Conservation (phyloP, 1,140 invertebrate species). For the Paralvinella palmiformis region DNA sequence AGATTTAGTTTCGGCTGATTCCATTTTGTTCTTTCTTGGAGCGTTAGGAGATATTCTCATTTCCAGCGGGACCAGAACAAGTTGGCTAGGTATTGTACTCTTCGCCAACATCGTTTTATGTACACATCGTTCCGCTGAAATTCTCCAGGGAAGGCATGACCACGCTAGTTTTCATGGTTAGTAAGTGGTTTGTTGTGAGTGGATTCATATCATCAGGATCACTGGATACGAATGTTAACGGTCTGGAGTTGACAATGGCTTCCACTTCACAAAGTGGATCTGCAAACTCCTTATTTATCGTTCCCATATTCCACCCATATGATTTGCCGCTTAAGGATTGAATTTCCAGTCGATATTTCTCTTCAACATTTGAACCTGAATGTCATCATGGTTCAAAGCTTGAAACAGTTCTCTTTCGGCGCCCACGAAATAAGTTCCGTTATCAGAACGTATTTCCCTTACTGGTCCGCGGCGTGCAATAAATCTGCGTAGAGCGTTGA, state of each 20-base stretch:
- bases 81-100: constrained; percentile 27
- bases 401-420: constrained; percentile 16
- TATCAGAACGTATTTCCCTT: constrained; percentile 37
- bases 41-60: constrained; percentile 19
- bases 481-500: constrained; percentile 44
- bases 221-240: not conserved
- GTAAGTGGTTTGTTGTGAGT: not conserved
- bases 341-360: constrained; percentile 4
- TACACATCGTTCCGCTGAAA: not conserved
- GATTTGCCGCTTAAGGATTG: not conserved
- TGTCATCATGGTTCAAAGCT: not conserved
- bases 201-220: not conserved
- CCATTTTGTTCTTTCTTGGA: constrained; percentile 26
- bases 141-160: not conserved
- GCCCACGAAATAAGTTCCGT: constrained; percentile 46
- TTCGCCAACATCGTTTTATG: constrained; percentile 21
- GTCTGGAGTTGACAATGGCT: not conserved
- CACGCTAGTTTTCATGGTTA: not conserved
- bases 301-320: not conserved
- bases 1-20: constrained; percentile 18
- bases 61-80: constrained; percentile 26
- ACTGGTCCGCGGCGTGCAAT: constrained; percentile 41
- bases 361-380: too few relatives aligned
- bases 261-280: not conserved
- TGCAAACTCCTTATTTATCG: not conserved